Conservation (phyloP, 2,113 vertebrate genomes). For the Rhea americana region DNA sequence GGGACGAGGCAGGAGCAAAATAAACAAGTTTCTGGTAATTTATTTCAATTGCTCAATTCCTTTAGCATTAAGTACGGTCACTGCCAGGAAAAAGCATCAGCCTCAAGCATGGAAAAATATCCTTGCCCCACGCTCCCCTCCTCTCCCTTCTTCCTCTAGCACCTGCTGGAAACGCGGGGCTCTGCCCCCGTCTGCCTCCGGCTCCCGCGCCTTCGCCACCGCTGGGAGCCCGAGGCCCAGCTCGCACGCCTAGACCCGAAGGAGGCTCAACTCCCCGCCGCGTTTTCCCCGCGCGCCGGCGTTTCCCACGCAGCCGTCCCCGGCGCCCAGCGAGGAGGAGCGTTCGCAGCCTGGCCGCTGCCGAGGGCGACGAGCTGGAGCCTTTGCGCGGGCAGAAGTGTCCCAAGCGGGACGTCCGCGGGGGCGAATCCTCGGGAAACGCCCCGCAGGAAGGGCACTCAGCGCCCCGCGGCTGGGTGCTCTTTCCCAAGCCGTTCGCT, state of each 20-base stretch:
- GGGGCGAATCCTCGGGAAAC: not conserved
- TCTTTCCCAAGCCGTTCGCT: not conserved
- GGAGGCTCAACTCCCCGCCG: not conserved
- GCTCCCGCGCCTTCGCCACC: not conserved
- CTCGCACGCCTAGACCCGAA: not conserved
- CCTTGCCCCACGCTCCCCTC: not conserved
- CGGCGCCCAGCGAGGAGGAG: not conserved
- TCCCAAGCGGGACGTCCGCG: fast-evolving
- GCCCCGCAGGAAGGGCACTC: fast-evolving
- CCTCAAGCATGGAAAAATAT: not conserved
- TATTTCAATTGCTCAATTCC: not conserved
- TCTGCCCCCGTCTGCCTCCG: fast-evolving
- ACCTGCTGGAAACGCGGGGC: not conserved
- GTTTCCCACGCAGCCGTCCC: not conserved
- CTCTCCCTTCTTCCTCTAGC: not conserved
- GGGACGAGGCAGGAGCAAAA: not conserved
- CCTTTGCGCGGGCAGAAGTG: fast-evolving
- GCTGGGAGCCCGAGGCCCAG: not conserved
- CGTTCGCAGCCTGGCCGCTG: fast-evolving
- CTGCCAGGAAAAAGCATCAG: fast-evolving
- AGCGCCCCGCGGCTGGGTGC: not conserved
- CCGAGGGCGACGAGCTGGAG: not conserved
- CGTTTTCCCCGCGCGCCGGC: not conserved
- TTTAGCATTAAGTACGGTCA: not conserved
- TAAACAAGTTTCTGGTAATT: not conserved